Conservation (phyloP, 2,888 invertebrate genomes). For the Germaria angustata region DNA sequence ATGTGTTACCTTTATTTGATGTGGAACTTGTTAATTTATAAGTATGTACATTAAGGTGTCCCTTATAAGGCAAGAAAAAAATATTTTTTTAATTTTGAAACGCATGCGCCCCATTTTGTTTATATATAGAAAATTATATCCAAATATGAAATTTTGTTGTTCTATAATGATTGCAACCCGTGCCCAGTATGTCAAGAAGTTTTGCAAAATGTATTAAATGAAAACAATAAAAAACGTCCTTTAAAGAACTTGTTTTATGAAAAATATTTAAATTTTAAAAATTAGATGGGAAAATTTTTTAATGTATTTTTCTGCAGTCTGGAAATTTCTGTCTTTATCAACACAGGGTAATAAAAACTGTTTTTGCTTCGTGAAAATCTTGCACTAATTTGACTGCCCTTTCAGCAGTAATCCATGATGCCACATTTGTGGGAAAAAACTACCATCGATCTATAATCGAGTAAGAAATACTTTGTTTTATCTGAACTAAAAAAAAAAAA, state of each 20-base stretch:
- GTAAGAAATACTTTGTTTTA: neutral
- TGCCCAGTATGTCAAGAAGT: too few species aligned
- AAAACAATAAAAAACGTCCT: too few species aligned
- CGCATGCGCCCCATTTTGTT: too few species aligned
- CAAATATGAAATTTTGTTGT: too few species aligned
- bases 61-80: too few species aligned
- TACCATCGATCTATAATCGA: neutral
- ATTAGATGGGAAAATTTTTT: slow-evolving; percentile 9
- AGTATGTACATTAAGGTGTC: neutral
- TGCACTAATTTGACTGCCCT: neutral
- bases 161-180: too few species aligned
- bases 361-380: slow-evolving; percentile 6
- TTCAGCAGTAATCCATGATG: neutral
- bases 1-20: too few species aligned
- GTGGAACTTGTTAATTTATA: too few species aligned
- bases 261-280: neutral
- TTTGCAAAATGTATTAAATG: too few species aligned
- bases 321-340: neutral
- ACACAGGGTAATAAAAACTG: slow-evolving; percentile 19
- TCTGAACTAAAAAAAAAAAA: neutral
- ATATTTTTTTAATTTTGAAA: too few species aligned
- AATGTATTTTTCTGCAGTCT: slow-evolving; percentile 5
- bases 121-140: too few species aligned
- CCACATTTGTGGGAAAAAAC: neutral
- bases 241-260: slow-evolving; percentile 11